phyloP scores from a whole-genome alignment of 1,140 invertebrate genomes.

The Teleopsis dalmanni region DNA sequence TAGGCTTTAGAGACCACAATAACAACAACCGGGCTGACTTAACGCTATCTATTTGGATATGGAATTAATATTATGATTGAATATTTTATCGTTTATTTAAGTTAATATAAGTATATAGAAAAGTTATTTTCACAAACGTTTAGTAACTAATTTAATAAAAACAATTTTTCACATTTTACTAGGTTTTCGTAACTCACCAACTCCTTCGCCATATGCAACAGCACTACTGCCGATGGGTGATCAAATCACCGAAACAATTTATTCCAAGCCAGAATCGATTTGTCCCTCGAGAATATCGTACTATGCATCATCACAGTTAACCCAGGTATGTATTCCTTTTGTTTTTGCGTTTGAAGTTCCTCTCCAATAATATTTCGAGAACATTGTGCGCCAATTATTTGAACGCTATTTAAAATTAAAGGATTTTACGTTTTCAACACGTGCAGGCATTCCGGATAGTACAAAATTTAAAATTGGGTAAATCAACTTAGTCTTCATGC shows the following conservation, averaged over 20 bases:
- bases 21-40: too few relatives aligned
- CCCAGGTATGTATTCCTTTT: constrained; percentile 24
- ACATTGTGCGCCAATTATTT: too few relatives aligned
- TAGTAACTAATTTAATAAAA: background rate
- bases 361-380: too few relatives aligned
- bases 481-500: too few relatives aligned
- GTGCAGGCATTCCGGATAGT: constrained; percentile 8
- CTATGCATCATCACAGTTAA: constrained; percentile 37
- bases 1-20: too few relatives aligned
- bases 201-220: constrained; percentile 58
- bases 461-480: too few relatives aligned
- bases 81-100: too few relatives aligned
- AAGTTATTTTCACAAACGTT: too few relatives aligned
- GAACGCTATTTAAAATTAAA: constrained; percentile 6
- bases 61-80: too few relatives aligned
- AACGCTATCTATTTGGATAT: too few relatives aligned
- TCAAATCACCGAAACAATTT: constrained; percentile 46
- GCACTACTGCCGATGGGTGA: constrained; percentile 49
- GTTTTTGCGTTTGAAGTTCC: background rate
- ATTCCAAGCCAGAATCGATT: constrained; percentile 45
- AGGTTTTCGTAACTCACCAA: constrained; percentile 48
- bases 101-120: too few relatives aligned
- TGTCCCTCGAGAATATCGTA: constrained; percentile 40
- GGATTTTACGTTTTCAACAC: constrained; percentile 9
- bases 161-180: constrained; percentile 5